phyloP scores from a whole-genome alignment of 2,888 invertebrate genomes.

The Sinhomidia bicolor region DNA sequence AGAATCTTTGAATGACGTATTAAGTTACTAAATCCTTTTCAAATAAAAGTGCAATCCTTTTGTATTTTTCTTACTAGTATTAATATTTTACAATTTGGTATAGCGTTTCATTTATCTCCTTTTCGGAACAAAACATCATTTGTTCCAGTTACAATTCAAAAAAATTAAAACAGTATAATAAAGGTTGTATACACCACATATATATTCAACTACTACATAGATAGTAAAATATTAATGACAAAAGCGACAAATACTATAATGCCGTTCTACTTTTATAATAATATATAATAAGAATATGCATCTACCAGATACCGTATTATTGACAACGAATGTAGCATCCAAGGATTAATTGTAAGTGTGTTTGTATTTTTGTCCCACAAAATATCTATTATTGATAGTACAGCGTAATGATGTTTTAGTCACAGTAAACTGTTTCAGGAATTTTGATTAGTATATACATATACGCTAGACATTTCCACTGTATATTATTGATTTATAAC shows the following conservation, averaged over 20 bases:
- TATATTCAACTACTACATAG: no score
- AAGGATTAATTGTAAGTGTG: background rate
- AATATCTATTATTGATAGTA: background rate
- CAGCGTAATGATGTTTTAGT: slow-evolving; percentile 6
- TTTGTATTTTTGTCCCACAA: background rate
- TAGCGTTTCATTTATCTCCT: slow-evolving; percentile 47
- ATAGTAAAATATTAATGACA: background rate
- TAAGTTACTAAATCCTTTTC: background rate
- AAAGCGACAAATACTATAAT: background rate
- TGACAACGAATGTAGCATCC: background rate
- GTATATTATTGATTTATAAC: no score
- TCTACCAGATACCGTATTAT: background rate
- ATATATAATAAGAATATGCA: no score
- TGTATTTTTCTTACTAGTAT: background rate
- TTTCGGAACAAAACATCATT: slow-evolving; percentile 4
- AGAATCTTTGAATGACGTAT: no score
- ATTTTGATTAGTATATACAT: background rate
- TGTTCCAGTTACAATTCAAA: slow-evolving; percentile 9
- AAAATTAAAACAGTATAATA: background rate
- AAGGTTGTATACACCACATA: background rate
- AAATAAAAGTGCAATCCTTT: background rate
- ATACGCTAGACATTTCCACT: background rate
- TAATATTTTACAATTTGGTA: slow-evolving; percentile 19
- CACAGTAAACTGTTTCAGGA: background rate
- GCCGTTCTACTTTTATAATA: background rate